Evolutionary conservation across 1,140 invertebrate genomes (phyloP), one percentile per base, ranked within the genome.

Genomic region (Centruroides sculpturatus): DNA sequence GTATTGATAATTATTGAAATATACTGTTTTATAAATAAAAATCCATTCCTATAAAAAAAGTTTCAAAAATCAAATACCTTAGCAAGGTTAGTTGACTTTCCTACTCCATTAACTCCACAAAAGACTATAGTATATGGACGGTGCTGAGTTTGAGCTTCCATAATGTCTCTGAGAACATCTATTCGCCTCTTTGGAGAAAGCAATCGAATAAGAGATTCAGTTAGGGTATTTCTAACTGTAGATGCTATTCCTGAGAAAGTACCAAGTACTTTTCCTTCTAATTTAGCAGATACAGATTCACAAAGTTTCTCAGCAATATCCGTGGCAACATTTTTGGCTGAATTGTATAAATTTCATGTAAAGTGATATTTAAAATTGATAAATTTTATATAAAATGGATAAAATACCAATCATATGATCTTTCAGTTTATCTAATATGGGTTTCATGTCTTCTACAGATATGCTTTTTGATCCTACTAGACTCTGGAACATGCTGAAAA

Each of bases 31-130:
- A 51, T 51, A 12, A 51, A 51, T 34, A 12, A 51, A 51, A 51
- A 51, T 12, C 49, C 23, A 23, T 23, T 23, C 23, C 23, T 2
- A 23, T 23, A 23, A 23, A 23, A 23, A 23, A 23, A 23, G 23
- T 23, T 23, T 23, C 23, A 23, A 23, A 41, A 41, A 41, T 41
- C 5, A 41, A 41, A 53, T 36, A 62, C 59, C 53, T 99, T 99
- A 3, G 97, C 96, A 48, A 99, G 77, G 78, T 99, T 99, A 3
- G 97, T 99, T 0, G 94, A 98, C 72, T 99, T 99, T 55, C 97
- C 97, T 3, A 99, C 97, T 51, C 97, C 97, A 75, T 99, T 99
- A 0, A 99, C 97, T 55, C 97, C 97, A 77, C 97, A 99, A 72
- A 99, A 99, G 0, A 90, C 83, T 77, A 99, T 91, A 3, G 92